Percentiles rank a stretch among this genome's conserved stretches.
Evolutionary conservation across 2,797 vertebrate genomes (phyloP).

Genomic region (Neostethus bicornis): DNA sequence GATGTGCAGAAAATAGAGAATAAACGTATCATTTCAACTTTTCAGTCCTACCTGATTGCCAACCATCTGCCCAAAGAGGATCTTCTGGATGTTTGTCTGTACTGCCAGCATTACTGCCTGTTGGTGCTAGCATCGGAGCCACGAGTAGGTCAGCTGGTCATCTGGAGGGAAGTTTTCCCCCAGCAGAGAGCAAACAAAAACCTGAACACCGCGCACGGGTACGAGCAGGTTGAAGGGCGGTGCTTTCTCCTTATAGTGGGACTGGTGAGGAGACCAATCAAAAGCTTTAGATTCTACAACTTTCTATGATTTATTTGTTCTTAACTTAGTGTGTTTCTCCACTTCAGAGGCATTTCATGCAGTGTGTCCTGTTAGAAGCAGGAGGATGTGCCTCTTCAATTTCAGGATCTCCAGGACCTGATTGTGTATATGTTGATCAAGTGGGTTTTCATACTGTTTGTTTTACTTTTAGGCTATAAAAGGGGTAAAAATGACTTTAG

Average conservation of each 20-base stretch:
- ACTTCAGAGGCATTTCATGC: slow-evolving; percentile 88
- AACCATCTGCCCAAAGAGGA: slow-evolving; percentile 94
- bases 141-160: slow-evolving; percentile 88
- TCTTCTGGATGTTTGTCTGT: slow-evolving; percentile 88
- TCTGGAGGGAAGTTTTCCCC: slow-evolving; percentile 96
- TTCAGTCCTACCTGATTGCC: slow-evolving; percentile 91
- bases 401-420: slow-evolving; percentile 87
- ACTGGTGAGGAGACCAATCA: slow-evolving; percentile 80
- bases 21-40: neutral
- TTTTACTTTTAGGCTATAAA: too few relatives aligned
- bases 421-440: slow-evolving; percentile 95
- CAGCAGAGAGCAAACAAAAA: slow-evolving; percentile 69
- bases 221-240: slow-evolving; percentile 79
- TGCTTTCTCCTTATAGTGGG: slow-evolving; percentile 95
- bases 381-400: slow-evolving; percentile 88
- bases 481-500: too few relatives aligned
- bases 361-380: slow-evolving; percentile 92
- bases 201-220: slow-evolving; percentile 7
- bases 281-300: neutral
- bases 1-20: neutral
- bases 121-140: slow-evolving; percentile 87
- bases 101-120: slow-evolving; percentile 91
- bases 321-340: slow-evolving; percentile 1
- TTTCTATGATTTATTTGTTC: neutral
- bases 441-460: too few relatives aligned